Evolutionary conservation across 1,140 invertebrate genomes (phyloP).

Genomic region (Diorhabda elongata): DNA sequence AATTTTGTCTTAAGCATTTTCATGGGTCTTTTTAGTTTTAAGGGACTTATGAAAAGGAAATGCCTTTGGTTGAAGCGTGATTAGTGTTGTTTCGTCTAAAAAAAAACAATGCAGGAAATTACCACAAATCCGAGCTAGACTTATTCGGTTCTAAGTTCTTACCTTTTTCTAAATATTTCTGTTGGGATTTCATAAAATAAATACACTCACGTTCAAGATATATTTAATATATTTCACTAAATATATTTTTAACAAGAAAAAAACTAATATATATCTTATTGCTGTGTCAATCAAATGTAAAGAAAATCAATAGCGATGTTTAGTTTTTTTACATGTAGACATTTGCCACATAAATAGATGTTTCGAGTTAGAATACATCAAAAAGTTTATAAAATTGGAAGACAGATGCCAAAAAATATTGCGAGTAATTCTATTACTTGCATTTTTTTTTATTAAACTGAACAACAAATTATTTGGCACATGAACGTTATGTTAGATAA

Average conservation of each 20-base stretch:
- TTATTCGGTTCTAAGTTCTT: too few species aligned
- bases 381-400: conserved; percentile 12
- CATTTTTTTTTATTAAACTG: neutral
- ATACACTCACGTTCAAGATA: neutral
- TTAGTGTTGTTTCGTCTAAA: too few species aligned
- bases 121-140: too few species aligned
- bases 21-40: too few species aligned
- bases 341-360: neutral
- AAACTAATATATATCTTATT: conserved; percentile 1
- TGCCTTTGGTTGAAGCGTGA: too few species aligned
- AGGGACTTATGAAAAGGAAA: too few species aligned
- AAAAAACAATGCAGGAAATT: too few species aligned
- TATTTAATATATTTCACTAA: conserved; percentile 1
- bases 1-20: too few species aligned
- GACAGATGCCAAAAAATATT: conserved; percentile 13
- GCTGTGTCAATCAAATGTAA: neutral
- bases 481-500: conserved; percentile 6
- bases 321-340: neutral
- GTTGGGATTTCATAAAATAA: too few species aligned
- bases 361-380: conserved; percentile 2
- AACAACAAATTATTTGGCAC: conserved; percentile 13
- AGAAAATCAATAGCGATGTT: neutral
- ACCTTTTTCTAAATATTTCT: too few species aligned
- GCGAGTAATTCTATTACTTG: conserved; percentile 11
- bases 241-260: conserved; percentile 1